Percentiles rank a stretch among this genome's conserved stretches.
phyloP scores from a whole-genome alignment of 2,797 vertebrate genomes.

The Staurois parvus region DNA sequence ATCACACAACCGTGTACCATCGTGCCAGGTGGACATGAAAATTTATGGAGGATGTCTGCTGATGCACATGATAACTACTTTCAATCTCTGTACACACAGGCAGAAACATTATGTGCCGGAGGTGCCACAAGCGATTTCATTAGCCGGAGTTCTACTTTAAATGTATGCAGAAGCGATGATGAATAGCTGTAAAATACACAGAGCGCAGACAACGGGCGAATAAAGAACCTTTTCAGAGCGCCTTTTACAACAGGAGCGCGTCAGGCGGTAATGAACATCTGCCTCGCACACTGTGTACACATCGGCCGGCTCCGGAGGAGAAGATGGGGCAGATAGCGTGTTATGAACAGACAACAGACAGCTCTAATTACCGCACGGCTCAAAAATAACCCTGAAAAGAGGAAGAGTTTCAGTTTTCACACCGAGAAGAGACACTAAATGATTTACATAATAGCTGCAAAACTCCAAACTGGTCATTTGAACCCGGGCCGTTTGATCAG shows the following conservation, averaged over 20 bases:
- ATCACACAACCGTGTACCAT: too few relatives aligned
- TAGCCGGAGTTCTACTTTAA: not conserved
- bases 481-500: not conserved
- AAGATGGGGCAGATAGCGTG: not conserved
- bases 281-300: not conserved
- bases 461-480: not conserved
- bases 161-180: not conserved
- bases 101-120: too few relatives aligned
- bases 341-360: not conserved
- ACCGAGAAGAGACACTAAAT: not conserved
- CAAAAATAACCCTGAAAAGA: not conserved
- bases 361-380: not conserved
- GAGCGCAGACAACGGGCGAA: not conserved
- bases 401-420: slow-evolving; percentile 4
- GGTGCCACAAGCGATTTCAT: too few relatives aligned
- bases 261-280: not conserved
- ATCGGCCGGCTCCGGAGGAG: not conserved
- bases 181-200: not conserved
- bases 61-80: too few relatives aligned
- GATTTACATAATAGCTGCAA: not conserved
- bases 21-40: too few relatives aligned
- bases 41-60: too few relatives aligned
- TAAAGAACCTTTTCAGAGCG: not conserved
- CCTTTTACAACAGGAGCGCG: too few relatives aligned
- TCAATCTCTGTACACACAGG: too few relatives aligned